Conservation (phyloP, 1,140 invertebrate genomes). For the Drosophila saltans region DNA sequence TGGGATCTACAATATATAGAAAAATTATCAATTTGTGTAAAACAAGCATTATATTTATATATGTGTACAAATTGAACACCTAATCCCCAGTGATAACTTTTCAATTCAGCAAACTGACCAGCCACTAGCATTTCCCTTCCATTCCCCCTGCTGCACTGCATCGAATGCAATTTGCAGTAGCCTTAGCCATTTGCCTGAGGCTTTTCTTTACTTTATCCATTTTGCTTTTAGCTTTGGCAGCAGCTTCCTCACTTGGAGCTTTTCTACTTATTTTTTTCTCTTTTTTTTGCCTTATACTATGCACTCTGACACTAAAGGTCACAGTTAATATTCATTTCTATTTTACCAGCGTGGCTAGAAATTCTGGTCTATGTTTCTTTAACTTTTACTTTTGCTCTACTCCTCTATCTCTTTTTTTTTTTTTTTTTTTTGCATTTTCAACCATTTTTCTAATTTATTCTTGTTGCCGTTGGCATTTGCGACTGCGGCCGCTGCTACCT, state of each 20-base stretch:
- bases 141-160: slow-evolving; percentile 13
- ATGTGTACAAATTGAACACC: slow-evolving; percentile 34
- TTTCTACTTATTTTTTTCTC: background rate
- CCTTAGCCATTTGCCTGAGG: slow-evolving; percentile 30
- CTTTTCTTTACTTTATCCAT: slow-evolving; percentile 37
- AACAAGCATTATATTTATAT: slow-evolving; percentile 49
- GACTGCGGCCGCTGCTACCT: slow-evolving; percentile 18
- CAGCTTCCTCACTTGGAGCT: slow-evolving; percentile 27
- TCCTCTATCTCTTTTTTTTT: slow-evolving; percentile 10
- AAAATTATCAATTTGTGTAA: slow-evolving; percentile 12
- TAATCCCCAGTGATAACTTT: slow-evolving; percentile 77
- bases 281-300: slow-evolving; percentile 18
- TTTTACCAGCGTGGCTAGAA: slow-evolving; percentile 52
- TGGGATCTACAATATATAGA: slow-evolving; percentile 63
- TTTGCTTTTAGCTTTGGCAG: slow-evolving; percentile 47
- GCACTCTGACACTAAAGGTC: slow-evolving; percentile 73
- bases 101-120: slow-evolving; percentile 54
- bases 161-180: slow-evolving; percentile 41
- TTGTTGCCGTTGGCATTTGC: slow-evolving; percentile 24
- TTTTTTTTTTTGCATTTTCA: slow-evolving; percentile 1
- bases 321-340: slow-evolving; percentile 81
- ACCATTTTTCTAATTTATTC: slow-evolving; percentile 59
- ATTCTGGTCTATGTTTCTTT: slow-evolving; percentile 30
- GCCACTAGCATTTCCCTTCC: slow-evolving; percentile 12
- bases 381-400: background rate